phyloP scores from a whole-genome alignment of 2,113 vertebrate genomes.

The Emydura subglobosa region DNA sequence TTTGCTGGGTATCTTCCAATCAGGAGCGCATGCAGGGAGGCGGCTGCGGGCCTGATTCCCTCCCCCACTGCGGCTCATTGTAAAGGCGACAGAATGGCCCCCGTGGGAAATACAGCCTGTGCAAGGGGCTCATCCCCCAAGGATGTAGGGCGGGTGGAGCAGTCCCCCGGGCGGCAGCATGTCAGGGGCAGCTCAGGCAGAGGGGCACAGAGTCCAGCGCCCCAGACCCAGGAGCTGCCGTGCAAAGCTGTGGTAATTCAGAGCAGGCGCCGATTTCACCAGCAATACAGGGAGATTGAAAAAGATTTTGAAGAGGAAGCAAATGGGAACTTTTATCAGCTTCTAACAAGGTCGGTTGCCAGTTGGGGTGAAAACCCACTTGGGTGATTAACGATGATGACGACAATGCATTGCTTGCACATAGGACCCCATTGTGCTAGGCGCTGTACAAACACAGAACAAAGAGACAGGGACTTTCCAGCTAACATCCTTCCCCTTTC shows the following conservation, averaged over 20 bases:
- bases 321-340: neutral
- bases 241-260: neutral
- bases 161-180: neutral
- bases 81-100: neutral
- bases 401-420: neutral
- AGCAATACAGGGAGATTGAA: fast-evolving
- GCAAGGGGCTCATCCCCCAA: neutral
- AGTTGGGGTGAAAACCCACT: neutral
- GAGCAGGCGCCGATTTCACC: neutral
- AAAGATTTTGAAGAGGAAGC: neutral
- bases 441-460: neutral
- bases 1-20: neutral
- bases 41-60: neutral
- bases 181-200: neutral
- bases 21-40: neutral
- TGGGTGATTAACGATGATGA: neutral
- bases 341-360: no score
- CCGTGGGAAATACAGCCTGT: neutral
- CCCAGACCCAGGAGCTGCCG: neutral
- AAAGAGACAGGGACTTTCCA: neutral
- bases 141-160: neutral
- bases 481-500: neutral
- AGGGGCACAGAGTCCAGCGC: neutral
- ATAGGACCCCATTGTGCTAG: neutral
- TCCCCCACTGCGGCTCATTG: neutral